Conservation (phyloP, 2,888 invertebrate species). For the Zhuqinia jingwanae region DNA sequence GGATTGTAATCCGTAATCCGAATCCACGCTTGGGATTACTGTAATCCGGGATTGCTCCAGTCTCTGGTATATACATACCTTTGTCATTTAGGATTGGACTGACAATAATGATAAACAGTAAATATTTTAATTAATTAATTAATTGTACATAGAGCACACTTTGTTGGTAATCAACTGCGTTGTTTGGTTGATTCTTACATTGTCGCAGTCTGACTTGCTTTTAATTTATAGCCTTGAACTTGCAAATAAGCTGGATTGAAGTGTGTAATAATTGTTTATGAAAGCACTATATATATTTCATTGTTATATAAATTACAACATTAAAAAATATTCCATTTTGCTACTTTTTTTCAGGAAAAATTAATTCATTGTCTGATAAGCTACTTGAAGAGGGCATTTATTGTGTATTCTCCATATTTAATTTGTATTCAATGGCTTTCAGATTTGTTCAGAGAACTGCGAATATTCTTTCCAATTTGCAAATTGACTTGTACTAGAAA, state of each 20-base stretch:
- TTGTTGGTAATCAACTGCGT: neutral
- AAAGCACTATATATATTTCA: neutral
- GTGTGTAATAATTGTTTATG: neutral
- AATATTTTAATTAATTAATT: too few species aligned
- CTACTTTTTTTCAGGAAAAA: too few species aligned
- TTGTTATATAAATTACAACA: neutral
- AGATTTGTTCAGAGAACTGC: neutral
- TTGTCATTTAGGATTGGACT: too few species aligned
- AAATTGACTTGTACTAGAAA: neutral
- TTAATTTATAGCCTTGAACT: constrained; percentile 27
- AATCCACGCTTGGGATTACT: too few species aligned
- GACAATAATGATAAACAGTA: too few species aligned
- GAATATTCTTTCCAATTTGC: neutral
- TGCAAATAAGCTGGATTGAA: neutral
- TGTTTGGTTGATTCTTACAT: neutral
- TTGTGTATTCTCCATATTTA: too few species aligned
- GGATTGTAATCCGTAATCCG: too few species aligned
- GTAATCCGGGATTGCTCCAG: too few species aligned
- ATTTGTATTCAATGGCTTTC: neutral
- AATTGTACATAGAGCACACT: too few species aligned
- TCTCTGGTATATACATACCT: too few species aligned
- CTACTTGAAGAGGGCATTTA: too few species aligned
- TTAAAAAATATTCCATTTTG: neutral
- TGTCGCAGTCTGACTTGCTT: neutral
- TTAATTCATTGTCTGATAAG: too few species aligned